A percentile compares a stretch with the other conserved stretches of the same genome.
Conservation (phyloP, 2,888 invertebrate genomes). For the Argynnis bischoffii region DNA sequence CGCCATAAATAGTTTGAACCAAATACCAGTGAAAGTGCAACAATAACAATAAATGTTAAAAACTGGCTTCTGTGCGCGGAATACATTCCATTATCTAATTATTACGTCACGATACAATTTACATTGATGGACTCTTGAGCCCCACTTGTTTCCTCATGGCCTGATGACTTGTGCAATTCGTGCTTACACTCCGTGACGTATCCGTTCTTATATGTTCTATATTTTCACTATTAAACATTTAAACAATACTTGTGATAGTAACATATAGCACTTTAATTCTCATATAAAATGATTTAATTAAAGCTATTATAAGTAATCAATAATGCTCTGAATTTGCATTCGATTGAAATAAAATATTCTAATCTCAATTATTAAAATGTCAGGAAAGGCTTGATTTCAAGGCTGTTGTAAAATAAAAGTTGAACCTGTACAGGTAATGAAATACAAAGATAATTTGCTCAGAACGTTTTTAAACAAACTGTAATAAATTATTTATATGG, state of each 20-base stretch:
- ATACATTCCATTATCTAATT: conserved; percentile 61
- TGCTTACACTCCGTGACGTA: conserved; percentile 55
- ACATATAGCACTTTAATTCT: no score
- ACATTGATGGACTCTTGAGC: conserved; percentile 53
- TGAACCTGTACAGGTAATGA: neutral
- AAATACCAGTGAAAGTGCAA: conserved; percentile 60
- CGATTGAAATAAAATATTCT: conserved; percentile 12
- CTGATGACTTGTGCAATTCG: conserved; percentile 55
- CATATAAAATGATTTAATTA: neutral
- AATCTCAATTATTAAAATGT: conserved; percentile 19
- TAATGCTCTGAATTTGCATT: conserved; percentile 20
- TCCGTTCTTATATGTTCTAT: conserved; percentile 45
- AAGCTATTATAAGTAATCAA: conserved; percentile 14
- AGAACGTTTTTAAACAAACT: neutral
- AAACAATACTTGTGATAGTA: no score
- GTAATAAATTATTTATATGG: neutral
- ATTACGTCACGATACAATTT: conserved; percentile 63
- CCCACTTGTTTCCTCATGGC: conserved; percentile 58
- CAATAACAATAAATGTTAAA: conserved; percentile 52
- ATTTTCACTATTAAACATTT: conserved; percentile 33
- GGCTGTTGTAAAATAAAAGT: conserved; percentile 18
- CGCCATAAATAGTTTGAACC: conserved; percentile 5
- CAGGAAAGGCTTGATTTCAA: conserved; percentile 22
- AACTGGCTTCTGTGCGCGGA: conserved; percentile 50
- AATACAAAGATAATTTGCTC: neutral